Percentiles rank a stretch among this genome's conserved stretches.
Conservation (phyloP, 2,113 vertebrate genomes). For the Menidia beryllina region DNA sequence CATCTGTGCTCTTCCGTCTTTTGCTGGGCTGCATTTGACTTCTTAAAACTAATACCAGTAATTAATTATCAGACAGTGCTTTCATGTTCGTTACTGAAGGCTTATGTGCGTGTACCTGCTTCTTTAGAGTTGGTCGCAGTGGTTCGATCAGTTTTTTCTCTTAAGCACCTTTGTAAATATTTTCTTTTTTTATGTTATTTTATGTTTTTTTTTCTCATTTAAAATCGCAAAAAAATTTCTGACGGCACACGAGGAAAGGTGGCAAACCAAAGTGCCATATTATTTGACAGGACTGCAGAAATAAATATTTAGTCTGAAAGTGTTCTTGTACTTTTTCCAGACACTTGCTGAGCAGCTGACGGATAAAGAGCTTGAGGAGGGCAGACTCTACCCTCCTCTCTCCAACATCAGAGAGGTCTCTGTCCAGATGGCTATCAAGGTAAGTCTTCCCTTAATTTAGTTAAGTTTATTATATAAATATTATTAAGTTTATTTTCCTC, state of each 20-base stretch:
- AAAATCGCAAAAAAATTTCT: not conserved
- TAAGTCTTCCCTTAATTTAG: constrained; percentile 64
- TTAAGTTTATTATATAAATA: too few species aligned
- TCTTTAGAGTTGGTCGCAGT: not conserved
- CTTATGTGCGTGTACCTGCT: not conserved
- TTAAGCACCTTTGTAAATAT: not conserved
- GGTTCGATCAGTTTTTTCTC: not conserved
- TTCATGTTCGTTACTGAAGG: constrained; percentile 2
- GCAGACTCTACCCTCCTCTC: constrained; percentile 92
- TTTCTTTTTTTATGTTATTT: not conserved
- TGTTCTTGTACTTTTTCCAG: constrained; percentile 71
- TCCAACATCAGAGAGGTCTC: constrained; percentile 96
- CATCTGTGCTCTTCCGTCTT: constrained; percentile 27
- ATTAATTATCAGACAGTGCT: constrained; percentile 1
- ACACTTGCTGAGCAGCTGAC: constrained; percentile 89
- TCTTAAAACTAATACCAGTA: not conserved
- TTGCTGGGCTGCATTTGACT: constrained; percentile 18
- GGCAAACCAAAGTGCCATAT: not conserved
- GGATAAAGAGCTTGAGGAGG: constrained; percentile 87
- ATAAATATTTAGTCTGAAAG: constrained; percentile 4
- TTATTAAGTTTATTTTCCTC: too few species aligned
- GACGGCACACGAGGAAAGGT: not conserved
- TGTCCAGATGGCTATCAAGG: constrained; percentile 92
- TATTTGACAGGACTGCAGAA: not conserved
- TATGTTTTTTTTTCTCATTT: not conserved